Conservation (phyloP, 2,797 vertebrate species). For the Pelodytes ibericus region DNA sequence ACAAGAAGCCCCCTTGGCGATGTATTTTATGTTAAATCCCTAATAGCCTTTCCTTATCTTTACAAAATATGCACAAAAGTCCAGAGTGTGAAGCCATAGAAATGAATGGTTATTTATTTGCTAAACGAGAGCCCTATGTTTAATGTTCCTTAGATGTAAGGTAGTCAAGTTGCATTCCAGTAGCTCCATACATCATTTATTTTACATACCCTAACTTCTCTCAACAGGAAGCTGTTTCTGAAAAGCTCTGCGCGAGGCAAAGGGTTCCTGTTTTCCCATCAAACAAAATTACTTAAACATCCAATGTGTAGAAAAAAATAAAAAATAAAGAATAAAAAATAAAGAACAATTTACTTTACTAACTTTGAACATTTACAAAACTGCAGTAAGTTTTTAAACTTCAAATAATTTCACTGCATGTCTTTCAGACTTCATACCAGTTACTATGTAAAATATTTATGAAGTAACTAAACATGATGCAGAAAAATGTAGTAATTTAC, state of each 20-base stretch:
- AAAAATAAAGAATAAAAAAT: no score
- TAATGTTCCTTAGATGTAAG: slow-evolving; percentile 99
- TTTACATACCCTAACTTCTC: slow-evolving; percentile 98
- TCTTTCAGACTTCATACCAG: neutral
- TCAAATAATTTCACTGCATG: neutral
- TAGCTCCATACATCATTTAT: slow-evolving; percentile 99
- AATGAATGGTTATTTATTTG: slow-evolving; percentile 99
- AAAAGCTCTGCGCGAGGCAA: slow-evolving; percentile 73
- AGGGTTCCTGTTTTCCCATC: slow-evolving; percentile 67
- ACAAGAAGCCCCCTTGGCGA: slow-evolving; percentile 97
- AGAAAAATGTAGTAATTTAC: no score
- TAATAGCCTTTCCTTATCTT: slow-evolving; percentile 93
- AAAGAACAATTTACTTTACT: slow-evolving; percentile 66
- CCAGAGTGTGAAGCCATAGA: slow-evolving; percentile 90
- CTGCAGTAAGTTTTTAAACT: slow-evolving; percentile 33
- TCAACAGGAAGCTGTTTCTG: slow-evolving; percentile 89
- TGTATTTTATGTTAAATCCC: slow-evolving; percentile 99
- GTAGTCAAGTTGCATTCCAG: slow-evolving; percentile 95
- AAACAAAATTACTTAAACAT: slow-evolving; percentile 73
- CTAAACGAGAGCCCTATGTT: slow-evolving; percentile 99
- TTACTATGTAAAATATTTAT: no score
- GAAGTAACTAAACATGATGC: no score
- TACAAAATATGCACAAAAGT: slow-evolving; percentile 96
- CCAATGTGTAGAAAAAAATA: slow-evolving; percentile 74
- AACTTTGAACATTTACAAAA: slow-evolving; percentile 55